A percentile compares a stretch with the other conserved stretches of the same genome.
Evolutionary conservation across 1,140 invertebrate species (phyloP).

Genomic region (Papilio machaon): DNA sequence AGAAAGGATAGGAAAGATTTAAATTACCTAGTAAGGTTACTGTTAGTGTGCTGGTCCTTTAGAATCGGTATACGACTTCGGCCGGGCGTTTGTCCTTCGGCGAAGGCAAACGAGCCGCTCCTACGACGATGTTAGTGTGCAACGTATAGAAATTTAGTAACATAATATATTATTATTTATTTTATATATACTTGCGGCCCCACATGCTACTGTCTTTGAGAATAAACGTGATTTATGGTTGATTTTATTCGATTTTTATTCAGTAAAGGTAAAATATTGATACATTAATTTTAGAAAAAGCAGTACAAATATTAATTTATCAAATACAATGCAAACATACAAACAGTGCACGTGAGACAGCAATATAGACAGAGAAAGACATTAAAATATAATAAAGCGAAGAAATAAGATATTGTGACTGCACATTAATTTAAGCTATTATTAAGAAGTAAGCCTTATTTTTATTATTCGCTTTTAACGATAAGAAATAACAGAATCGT

Average conservation of each 20-base stretch:
- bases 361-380: slow-evolving; percentile 31
- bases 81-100: slow-evolving; percentile 75
- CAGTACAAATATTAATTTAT: neutral
- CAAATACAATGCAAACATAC: neutral
- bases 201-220: slow-evolving; percentile 54
- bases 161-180: slow-evolving; percentile 55
- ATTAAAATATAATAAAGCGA: slow-evolving; percentile 5
- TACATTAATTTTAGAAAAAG: neutral
- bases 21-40: slow-evolving; percentile 76
- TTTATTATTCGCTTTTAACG: neutral
- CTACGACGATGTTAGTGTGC: slow-evolving; percentile 76
- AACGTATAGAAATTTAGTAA: slow-evolving; percentile 72
- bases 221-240: neutral
- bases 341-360: slow-evolving; percentile 26
- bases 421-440: neutral
- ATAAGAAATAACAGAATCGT: neutral
- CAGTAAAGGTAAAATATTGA: slow-evolving; percentile 27
- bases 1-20: slow-evolving; percentile 46
- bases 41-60: slow-evolving; percentile 78
- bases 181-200: slow-evolving; percentile 53
- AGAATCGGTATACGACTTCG: slow-evolving; percentile 76
- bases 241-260: neutral
- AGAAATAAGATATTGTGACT: slow-evolving; percentile 23
- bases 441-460: neutral
- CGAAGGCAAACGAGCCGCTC: slow-evolving; percentile 78